Conservation (phyloP, 2,797 vertebrate genomes). For the Rostrhamus sociabilis region DNA sequence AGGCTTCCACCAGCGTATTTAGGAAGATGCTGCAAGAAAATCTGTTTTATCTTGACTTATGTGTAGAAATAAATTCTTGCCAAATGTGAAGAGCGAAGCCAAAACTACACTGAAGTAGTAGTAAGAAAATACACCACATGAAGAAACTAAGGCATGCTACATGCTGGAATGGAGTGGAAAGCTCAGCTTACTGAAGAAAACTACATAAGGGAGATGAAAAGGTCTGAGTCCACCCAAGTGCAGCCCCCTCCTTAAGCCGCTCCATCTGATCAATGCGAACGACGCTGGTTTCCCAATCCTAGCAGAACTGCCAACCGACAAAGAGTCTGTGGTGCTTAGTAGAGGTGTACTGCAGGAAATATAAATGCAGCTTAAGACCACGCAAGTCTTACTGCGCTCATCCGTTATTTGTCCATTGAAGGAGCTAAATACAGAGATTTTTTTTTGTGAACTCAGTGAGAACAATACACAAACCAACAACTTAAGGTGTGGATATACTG, state of each 20-base stretch:
- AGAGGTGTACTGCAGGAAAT: not conserved
- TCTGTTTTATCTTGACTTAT: not conserved
- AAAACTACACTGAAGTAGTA: not conserved
- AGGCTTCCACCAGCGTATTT: not conserved
- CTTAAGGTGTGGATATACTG: not conserved
- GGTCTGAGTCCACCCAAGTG: not conserved
- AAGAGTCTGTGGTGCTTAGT: not conserved
- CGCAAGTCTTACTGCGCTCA: not conserved
- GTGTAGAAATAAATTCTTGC: not conserved
- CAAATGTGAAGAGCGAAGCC: not conserved
- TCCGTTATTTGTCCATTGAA: not conserved
- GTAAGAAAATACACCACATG: not conserved
- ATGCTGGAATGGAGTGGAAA: not conserved
- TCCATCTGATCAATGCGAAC: not conserved
- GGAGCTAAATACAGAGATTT: not conserved
- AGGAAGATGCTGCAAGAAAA: not conserved
- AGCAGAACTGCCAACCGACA: not conserved
- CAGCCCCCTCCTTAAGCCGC: not conserved
- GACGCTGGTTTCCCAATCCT: not conserved
- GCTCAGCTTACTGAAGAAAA: not conserved
- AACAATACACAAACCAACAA: not conserved
- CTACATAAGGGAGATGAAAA: not conserved
- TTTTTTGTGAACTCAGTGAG: not conserved
- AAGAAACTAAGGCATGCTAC: not conserved
- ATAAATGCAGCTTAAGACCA: not conserved